Percentiles rank a stretch among this genome's conserved stretches.
Evolutionary conservation across 2,113 vertebrate species (phyloP).

Genomic region (Piaya cayana): DNA sequence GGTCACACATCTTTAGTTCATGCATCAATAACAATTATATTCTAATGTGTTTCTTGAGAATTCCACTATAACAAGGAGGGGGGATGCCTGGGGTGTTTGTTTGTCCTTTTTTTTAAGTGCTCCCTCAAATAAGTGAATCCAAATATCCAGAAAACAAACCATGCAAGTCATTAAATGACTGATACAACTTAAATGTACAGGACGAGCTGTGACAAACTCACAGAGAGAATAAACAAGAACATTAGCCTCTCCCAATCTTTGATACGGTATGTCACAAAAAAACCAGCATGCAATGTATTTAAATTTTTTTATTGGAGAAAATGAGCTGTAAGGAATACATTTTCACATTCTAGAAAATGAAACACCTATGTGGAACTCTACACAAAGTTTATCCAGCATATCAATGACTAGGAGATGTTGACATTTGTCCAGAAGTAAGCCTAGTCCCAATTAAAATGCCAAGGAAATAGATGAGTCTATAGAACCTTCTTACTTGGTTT

Average conservation of each 20-base stretch:
- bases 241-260: neutral
- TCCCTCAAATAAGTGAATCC: neutral
- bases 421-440: neutral
- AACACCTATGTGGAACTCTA: neutral
- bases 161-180: neutral
- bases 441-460: neutral
- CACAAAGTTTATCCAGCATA: neutral
- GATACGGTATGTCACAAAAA: neutral
- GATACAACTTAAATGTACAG: neutral
- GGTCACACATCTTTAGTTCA: constrained; percentile 47
- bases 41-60: constrained; percentile 9
- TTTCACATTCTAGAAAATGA: neutral
- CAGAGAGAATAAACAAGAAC: neutral
- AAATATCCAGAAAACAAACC: neutral
- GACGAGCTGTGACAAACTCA: neutral
- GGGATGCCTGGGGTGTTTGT: neutral
- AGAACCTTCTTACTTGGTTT: neutral
- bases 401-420: neutral
- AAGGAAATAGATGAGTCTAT: neutral
- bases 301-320: neutral
- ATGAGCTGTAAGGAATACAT: neutral
- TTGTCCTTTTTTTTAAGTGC: neutral
- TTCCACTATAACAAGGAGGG: neutral
- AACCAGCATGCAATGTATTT: neutral
- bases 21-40: constrained; percentile 38